Conservation (phyloP, 2,888 invertebrate species). For the Melanostoma mellinum region DNA sequence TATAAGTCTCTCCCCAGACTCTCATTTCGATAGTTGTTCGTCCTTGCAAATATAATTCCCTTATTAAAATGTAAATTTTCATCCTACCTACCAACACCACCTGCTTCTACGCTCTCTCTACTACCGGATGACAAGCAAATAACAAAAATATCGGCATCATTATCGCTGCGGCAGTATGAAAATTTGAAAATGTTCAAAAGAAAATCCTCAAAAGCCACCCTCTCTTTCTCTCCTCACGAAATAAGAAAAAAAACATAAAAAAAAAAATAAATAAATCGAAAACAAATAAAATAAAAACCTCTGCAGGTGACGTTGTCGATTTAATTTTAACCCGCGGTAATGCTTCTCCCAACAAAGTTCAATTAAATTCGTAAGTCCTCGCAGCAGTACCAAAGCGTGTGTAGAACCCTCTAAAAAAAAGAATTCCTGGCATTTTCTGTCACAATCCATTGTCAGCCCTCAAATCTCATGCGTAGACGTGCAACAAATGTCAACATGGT, state of each 20-base stretch:
- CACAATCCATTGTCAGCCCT: conserved; percentile 36
- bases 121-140: conserved; percentile 22
- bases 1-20: conserved; percentile 18
- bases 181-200: neutral
- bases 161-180: neutral
- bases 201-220: neutral
- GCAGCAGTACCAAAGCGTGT: no score
- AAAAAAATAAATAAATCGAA: neutral
- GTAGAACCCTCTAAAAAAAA: no score
- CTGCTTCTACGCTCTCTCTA: neutral
- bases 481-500: conserved; percentile 57
- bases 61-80: conserved; percentile 48
- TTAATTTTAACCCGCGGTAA: conserved; percentile 45
- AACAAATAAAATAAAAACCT: conserved; percentile 13
- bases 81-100: conserved; percentile 14
- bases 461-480: conserved; percentile 33
- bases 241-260: neutral
- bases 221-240: neutral
- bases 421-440: conserved; percentile 10
- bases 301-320: conserved; percentile 56
- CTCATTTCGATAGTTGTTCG: conserved; percentile 24
- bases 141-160: conserved; percentile 34
- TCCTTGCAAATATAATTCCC: conserved; percentile 15
- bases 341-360: conserved; percentile 51
- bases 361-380: conserved; percentile 38